Percentiles rank a stretch among this genome's conserved stretches.
Conservation (phyloP, 2,113 vertebrate species). For the Lampris megalopsis region DNA sequence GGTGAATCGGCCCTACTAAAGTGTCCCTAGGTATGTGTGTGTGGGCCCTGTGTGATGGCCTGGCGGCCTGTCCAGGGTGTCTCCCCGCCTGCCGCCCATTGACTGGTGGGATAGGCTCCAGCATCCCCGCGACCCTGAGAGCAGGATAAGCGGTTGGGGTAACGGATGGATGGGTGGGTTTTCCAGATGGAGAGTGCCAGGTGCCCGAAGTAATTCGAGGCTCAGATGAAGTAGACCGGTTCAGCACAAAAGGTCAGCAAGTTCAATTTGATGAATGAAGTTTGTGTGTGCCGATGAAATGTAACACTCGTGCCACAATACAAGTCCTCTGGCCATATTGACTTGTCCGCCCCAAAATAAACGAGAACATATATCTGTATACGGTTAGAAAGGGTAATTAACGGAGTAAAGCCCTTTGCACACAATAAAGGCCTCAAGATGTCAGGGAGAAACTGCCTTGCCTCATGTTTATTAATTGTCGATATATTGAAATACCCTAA, state of each 20-base stretch:
- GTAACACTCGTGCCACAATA: constrained; percentile 1
- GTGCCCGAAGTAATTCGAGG: constrained; percentile 35
- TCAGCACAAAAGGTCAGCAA: constrained; percentile 24
- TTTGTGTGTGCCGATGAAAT: constrained; percentile 26
- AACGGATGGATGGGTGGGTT: constrained; percentile 22
- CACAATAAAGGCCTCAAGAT: constrained; percentile 28
- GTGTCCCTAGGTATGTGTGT: too few species aligned
- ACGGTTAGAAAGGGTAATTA: constrained; percentile 25
- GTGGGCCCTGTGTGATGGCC: too few species aligned
- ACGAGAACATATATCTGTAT: constrained; percentile 7
- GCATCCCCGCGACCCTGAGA: too few species aligned
- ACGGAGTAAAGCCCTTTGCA: neutral
- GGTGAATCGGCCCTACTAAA: too few species aligned
- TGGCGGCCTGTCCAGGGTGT: too few species aligned
- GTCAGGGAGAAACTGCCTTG: constrained; percentile 25
- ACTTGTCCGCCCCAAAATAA: constrained; percentile 3
- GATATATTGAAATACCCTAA: constrained; percentile 29
- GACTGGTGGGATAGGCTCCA: too few species aligned
- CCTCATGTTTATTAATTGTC: constrained; percentile 73
- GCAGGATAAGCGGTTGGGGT: too few species aligned
- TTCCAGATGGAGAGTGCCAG: constrained; percentile 40
- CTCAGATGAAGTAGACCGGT: constrained; percentile 48
- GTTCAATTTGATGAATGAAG: constrained; percentile 28
- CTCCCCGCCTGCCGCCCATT: too few species aligned
- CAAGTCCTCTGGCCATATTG: neutral